Percentiles rank a stretch among this genome's conserved stretches.
These are phyloP conservation scores for Endotricha flammealis DNA, from an alignment of 2,888 invertebrate genomes.

Conservation along the genomic window DNA sequence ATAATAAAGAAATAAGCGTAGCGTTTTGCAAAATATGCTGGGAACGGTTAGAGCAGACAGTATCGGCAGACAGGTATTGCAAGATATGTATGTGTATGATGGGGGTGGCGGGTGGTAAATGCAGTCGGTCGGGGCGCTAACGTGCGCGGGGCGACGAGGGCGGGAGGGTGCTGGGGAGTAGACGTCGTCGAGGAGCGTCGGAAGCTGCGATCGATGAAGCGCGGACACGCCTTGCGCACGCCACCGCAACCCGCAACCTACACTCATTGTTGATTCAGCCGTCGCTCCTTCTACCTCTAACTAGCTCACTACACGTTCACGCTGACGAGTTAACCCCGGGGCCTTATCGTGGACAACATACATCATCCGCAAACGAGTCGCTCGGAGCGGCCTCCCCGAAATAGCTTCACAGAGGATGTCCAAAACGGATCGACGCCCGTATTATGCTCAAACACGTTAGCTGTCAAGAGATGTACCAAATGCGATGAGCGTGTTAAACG, in stretches of 20 bases:
- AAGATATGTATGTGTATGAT: constrained; percentile 34
- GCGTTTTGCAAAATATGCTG: constrained; percentile 39
- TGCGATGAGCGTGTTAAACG: constrained; percentile 74
- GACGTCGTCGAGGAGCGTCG: constrained; percentile 75
- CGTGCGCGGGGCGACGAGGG: constrained; percentile 49
- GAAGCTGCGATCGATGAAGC: constrained; percentile 78
- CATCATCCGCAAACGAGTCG: constrained; percentile 24
- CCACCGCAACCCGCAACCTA: constrained; percentile 47
- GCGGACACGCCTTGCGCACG: constrained; percentile 76
- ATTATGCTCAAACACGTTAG: constrained; percentile 42
- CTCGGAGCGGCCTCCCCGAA: constrained; percentile 11
- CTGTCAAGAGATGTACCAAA: constrained; percentile 65
- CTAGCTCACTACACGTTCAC: constrained; percentile 12
- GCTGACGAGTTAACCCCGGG: constrained; percentile 12
- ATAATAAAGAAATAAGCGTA: constrained; percentile 29
- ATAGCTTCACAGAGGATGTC: constrained; percentile 24
- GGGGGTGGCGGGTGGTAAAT: constrained; percentile 71
- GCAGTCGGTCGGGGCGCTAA: constrained; percentile 76
- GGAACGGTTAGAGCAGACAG: constrained; percentile 34
- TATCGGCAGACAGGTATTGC: constrained; percentile 52
- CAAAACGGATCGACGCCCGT: constrained; percentile 36
- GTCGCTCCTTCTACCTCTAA: constrained; percentile 29
- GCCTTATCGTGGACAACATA: constrained; percentile 18
- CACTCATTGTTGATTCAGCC: constrained; percentile 63
- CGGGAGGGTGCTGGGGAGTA: constrained; percentile 42